Base-by-base conservation (phyloP, 2,113 vertebrate genomes). In the Oryzias woworae region DNA sequence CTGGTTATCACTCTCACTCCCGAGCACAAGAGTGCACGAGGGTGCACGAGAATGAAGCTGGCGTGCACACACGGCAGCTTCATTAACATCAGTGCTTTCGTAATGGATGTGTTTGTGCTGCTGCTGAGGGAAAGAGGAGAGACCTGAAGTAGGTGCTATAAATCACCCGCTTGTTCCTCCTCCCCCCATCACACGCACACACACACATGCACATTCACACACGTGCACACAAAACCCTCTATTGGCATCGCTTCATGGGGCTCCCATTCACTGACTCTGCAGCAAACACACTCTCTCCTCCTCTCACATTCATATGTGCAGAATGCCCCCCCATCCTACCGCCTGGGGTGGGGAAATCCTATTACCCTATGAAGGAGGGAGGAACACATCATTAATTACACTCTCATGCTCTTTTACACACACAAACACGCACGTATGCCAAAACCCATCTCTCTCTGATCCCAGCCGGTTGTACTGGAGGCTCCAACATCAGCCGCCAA, bases 371-470 rank as follows among this genome's bases (percentile, higher is more conserved):
- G 85, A 91, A 87, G 89, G n/a, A n/a, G 87, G 86, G 82, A 81
- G 83, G 84, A 86, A 88, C 83, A 89, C 87, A 87, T 89, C 88
- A 90, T 92, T 92, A 90, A 90, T 92, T 89, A 90, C 89, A 88
- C 78, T 63, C 84, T 76, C 80, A 83, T 74, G 75, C 75, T 78
- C 71, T 51, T 78, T 58, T 63, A 80, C 71, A 87, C 86, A 89
- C 81, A 90, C 84, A 86, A 63, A 83, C 82, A 82, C 59, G 61
- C 61, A 61, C 62, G 58, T 64, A 69, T 55, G 75, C 83, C 77
- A 76, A 67, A 17, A 49, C 20, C 45, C 45, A 62, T 53, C 65
- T 28, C 26, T 6, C 26, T 28, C 26, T 36, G 31, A 36, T 36
- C 31, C 31, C 2, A 3, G 46, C 16, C 18, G 15, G 42, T 14